phyloP scores from a whole-genome alignment of 1,140 invertebrate species.

The Lepeophtheirus salmonis region DNA sequence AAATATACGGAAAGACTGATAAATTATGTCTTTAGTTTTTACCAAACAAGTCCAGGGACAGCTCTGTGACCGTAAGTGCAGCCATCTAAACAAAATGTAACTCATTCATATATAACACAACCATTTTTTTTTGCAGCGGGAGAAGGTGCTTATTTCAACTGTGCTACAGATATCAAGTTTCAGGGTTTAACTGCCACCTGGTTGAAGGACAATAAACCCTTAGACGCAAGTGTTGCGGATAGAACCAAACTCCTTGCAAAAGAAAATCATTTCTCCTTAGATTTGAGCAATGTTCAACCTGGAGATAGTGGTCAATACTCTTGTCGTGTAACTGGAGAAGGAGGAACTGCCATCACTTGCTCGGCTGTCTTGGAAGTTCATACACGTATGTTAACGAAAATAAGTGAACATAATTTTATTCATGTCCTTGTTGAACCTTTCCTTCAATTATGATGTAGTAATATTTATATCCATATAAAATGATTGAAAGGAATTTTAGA shows the following conservation, averaged over 20 bases:
- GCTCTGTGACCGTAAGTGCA: slow-evolving; percentile 16
- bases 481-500: slow-evolving; percentile 10
- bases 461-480: slow-evolving; percentile 20
- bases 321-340: slow-evolving; percentile 6
- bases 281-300: not conserved
- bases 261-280: slow-evolving; percentile 30
- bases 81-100: not conserved
- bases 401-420: no score
- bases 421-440: no score
- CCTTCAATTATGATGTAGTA: not conserved
- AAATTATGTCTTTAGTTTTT: slow-evolving; percentile 12
- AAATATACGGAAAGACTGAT: not conserved
- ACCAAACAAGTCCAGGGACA: slow-evolving; percentile 17
- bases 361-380: slow-evolving; percentile 16
- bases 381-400: slow-evolving; percentile 10
- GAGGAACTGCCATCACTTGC: slow-evolving; percentile 9
- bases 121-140: slow-evolving; percentile 41
- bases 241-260: slow-evolving; percentile 40
- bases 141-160: slow-evolving; percentile 62
- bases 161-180: slow-evolving; percentile 38
- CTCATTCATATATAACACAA: not conserved
- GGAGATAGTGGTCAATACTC: slow-evolving; percentile 17
- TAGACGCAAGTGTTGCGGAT: slow-evolving; percentile 54
- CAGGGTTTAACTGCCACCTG: slow-evolving; percentile 42
- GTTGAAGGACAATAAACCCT: slow-evolving; percentile 68